Conservation (phyloP, 2,888 invertebrate species). For the Synanthedon tipuliformis region DNA sequence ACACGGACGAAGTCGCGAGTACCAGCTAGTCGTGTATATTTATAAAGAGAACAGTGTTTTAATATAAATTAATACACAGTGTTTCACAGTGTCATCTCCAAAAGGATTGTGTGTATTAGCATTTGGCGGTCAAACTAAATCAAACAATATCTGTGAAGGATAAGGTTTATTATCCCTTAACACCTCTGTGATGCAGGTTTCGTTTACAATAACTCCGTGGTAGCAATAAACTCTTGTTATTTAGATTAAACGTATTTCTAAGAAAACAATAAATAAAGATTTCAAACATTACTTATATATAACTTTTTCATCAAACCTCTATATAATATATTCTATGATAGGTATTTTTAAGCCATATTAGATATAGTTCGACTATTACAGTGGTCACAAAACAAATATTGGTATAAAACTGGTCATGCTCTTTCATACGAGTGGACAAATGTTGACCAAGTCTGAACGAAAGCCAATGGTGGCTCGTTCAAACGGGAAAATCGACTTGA, state of each 20-base stretch:
- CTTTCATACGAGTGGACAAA: slow-evolving; percentile 36
- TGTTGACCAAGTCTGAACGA: slow-evolving; percentile 48
- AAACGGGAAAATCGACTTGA: not conserved
- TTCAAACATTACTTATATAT: too few species aligned
- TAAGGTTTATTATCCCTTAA: not conserved
- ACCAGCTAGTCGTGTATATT: too few species aligned
- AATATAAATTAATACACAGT: not conserved
- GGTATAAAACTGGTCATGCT: slow-evolving; percentile 35
- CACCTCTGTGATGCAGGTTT: not conserved
- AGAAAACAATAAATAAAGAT: too few species aligned
- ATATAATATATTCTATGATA: not conserved
- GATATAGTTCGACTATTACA: not conserved
- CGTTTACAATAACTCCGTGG: slow-evolving; percentile 1
- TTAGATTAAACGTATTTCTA: slow-evolving; percentile 12
- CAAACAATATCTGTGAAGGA: not conserved
- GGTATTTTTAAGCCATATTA: not conserved
- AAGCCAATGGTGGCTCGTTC: slow-evolving; percentile 30
- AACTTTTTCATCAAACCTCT: too few species aligned
- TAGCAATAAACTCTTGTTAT: slow-evolving; percentile 21
- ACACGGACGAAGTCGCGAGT: too few species aligned
- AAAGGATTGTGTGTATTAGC: not conserved
- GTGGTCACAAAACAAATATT: slow-evolving; percentile 9
- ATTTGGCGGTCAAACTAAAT: not conserved
- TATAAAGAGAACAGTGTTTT: not conserved
- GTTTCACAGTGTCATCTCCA: not conserved